Evolutionary conservation across 2,888 invertebrate species (phyloP).

Genomic region (Sminthurides aquaticus): DNA sequence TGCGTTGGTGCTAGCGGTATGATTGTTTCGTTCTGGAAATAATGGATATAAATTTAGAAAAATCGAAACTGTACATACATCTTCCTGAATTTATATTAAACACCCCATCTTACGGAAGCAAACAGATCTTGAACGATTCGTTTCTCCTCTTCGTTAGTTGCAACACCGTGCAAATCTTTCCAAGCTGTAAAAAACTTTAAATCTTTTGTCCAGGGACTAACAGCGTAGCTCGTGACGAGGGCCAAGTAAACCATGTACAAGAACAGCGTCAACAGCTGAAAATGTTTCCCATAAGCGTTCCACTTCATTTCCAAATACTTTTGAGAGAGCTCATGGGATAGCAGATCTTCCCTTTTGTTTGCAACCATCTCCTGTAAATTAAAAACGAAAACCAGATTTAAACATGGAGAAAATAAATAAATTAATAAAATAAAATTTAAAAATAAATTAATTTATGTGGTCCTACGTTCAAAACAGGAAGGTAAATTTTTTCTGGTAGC

Average conservation of each 20-base stretch:
- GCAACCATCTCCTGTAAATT: conserved; percentile 72
- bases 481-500: not conserved
- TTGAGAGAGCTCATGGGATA: conserved; percentile 76
- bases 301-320: conserved; percentile 84
- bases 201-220: conserved; percentile 57
- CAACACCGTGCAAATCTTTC: not conserved
- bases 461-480: conserved; percentile 1
- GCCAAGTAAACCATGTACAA: conserved; percentile 70
- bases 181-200: conserved; percentile 25
- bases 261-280: conserved; percentile 68
- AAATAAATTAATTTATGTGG: not conserved
- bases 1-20: conserved; percentile 7
- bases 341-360: conserved; percentile 69
- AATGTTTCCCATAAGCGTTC: conserved; percentile 81
- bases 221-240: conserved; percentile 65
- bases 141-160: not conserved
- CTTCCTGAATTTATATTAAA: too few relatives aligned
- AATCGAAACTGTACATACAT: too few relatives aligned
- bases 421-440: not conserved
- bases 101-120: not conserved
- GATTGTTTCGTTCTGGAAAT: conserved; percentile 9
- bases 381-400: conserved; percentile 8
- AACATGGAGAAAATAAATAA: conserved; percentile 18
- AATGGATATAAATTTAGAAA: too few relatives aligned
- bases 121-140: not conserved